Conservation (phyloP, 2,113 vertebrate genomes). For the Gila orcuttii region DNA sequence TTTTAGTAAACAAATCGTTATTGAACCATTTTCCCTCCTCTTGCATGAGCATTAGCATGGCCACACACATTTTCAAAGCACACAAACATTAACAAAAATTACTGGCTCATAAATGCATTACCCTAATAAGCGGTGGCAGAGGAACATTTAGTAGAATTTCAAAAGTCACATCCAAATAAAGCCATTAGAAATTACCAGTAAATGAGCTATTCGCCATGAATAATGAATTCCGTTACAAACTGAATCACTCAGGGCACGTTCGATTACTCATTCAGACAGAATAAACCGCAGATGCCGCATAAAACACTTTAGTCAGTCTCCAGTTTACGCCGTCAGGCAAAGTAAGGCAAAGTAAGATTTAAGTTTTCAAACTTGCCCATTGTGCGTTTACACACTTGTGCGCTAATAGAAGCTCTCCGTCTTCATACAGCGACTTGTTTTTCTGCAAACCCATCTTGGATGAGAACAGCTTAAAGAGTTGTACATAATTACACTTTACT, state of each 20-base stretch:
- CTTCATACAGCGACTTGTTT: constrained; percentile 33
- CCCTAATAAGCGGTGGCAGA: constrained; percentile 42
- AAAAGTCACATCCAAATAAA: constrained; percentile 57
- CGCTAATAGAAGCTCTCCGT: constrained; percentile 41
- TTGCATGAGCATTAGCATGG: constrained; percentile 32
- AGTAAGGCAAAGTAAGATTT: constrained; percentile 35
- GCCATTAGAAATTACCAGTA: constrained; percentile 53
- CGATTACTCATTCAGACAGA: constrained; percentile 55
- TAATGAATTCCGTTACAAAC: constrained; percentile 51
- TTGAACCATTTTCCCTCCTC: constrained; percentile 28
- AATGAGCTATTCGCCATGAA: constrained; percentile 56
- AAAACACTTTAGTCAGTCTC: constrained; percentile 34
- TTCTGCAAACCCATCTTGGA: background rate
- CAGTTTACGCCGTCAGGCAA: constrained; percentile 20
- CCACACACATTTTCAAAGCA: constrained; percentile 32
- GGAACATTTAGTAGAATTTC: constrained; percentile 54
- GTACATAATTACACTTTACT: constrained; percentile 44
- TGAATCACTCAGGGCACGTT: constrained; percentile 50
- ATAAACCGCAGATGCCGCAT: constrained; percentile 43
- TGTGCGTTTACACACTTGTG: constrained; percentile 19
- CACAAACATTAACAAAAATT: constrained; percentile 51
- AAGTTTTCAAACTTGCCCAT: constrained; percentile 24
- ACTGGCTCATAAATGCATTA: constrained; percentile 55
- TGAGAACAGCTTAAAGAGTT: constrained; percentile 29
- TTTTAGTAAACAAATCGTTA: constrained; percentile 51